These are phyloP conservation scores for Glaucidium brasilianum DNA, from an alignment of 2,113 vertebrate species.

Conservation along the genomic window DNA sequence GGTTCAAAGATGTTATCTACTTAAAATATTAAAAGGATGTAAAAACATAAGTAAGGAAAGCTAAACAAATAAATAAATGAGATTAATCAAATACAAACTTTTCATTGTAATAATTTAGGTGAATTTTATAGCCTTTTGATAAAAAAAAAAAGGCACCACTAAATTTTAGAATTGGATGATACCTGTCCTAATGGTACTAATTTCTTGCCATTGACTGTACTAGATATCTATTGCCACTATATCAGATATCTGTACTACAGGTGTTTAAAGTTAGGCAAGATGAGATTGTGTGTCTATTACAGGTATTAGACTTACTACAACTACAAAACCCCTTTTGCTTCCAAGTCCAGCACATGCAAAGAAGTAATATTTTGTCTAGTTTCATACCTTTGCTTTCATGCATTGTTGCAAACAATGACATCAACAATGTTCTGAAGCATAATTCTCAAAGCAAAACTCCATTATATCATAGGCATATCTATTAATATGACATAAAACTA, in stretches of 20 bases:
- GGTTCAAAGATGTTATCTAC: not conserved
- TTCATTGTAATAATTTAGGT: not conserved
- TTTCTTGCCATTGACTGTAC: not conserved
- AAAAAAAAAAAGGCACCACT: not conserved
- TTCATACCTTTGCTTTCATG: not conserved
- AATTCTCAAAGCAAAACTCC: not conserved
- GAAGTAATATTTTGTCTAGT: not conserved
- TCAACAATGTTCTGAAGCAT: not conserved
- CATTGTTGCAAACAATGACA: not conserved
- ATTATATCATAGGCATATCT: not conserved
- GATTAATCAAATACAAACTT: not conserved
- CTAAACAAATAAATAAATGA: not conserved
- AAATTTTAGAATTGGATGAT: not conserved
- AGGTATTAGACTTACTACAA: not conserved
- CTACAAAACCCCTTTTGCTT: not conserved
- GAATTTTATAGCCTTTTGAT: not conserved
- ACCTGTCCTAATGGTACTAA: not conserved
- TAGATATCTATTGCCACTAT: not conserved
- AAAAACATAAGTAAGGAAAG: not conserved
- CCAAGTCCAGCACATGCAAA: accelerated
- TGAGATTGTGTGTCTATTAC: not conserved
- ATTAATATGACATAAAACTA: not conserved
- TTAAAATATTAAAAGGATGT: not conserved
- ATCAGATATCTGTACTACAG: not conserved
- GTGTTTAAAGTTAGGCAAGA: not conserved